Evolutionary conservation across 2,113 vertebrate genomes (phyloP).

Genomic region (Cochlearius cochlearius): DNA sequence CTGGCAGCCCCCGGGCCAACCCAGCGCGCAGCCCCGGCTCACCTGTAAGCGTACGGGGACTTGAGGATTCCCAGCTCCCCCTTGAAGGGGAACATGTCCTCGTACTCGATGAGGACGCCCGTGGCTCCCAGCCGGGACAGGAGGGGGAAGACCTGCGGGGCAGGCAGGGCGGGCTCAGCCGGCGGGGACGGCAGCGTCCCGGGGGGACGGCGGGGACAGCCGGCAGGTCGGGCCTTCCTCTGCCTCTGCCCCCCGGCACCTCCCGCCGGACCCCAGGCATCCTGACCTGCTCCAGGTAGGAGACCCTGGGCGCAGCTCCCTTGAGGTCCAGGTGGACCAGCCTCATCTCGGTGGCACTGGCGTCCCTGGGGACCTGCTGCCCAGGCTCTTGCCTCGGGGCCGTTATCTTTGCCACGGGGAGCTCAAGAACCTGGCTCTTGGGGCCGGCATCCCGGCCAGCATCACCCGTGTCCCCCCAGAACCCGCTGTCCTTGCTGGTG

Average conservation of each 20-base stretch:
- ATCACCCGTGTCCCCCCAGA: conserved; percentile 37
- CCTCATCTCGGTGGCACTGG: conserved; percentile 30
- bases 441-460: not conserved
- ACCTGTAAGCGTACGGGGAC: conserved; percentile 77
- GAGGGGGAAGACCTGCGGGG: conserved; percentile 68
- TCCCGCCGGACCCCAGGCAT: not conserved
- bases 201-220: fast-evolving
- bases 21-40: not conserved
- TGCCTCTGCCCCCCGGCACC: not conserved
- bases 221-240: fast-evolving
- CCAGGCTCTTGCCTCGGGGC: not conserved
- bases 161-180: not conserved
- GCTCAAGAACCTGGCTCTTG: not conserved
- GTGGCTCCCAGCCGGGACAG: conserved; percentile 73
- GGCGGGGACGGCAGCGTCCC: not conserved
- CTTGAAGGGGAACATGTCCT: conserved; percentile 83
- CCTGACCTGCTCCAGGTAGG: conserved; percentile 79
- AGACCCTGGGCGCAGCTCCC: conserved; percentile 77
- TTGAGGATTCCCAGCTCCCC: conserved; percentile 73
- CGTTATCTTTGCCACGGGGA: not conserved
- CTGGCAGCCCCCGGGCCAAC: not conserved
- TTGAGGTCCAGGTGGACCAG: conserved; percentile 83
- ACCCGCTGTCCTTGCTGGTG: not conserved
- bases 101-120: conserved; percentile 79
- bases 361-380: not conserved